A percentile compares a stretch with the other conserved stretches of the same genome.
phyloP scores from a whole-genome alignment of 2,113 vertebrate genomes.

The Gasterosteus nipponicus region DNA sequence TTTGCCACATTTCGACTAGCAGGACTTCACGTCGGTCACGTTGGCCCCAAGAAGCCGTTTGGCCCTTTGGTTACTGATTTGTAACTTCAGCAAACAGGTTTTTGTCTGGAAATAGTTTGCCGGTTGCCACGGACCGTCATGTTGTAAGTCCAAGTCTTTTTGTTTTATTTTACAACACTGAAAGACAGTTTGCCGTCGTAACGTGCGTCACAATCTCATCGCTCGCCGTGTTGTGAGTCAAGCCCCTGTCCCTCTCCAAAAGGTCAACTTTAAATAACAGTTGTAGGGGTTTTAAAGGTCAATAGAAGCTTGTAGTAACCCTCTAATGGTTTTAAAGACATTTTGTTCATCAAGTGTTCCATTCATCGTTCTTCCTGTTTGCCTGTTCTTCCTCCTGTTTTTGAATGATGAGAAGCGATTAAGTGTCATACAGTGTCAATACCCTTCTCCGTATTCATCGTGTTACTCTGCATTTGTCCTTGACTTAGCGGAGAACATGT shows the following conservation, averaged over 20 bases:
- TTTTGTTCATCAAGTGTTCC: background rate
- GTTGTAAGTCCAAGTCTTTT: constrained; percentile 45
- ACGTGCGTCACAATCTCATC: constrained; percentile 5
- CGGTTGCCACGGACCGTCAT: constrained; percentile 57
- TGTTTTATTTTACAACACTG: constrained; percentile 26
- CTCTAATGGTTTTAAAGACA: too few relatives aligned
- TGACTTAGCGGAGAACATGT: background rate
- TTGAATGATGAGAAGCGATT: background rate
- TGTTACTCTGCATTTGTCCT: background rate
- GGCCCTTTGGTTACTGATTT: constrained; percentile 64
- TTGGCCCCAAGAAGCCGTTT: constrained; percentile 30
- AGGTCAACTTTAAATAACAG: background rate
- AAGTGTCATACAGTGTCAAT: too few relatives aligned
- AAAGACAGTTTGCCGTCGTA: constrained; percentile 3
- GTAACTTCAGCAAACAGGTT: constrained; percentile 70
- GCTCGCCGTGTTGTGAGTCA: background rate
- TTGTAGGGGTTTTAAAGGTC: too few relatives aligned
- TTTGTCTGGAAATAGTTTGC: constrained; percentile 56
- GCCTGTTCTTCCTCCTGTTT: background rate
- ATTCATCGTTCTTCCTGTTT: background rate
- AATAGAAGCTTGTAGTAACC: too few relatives aligned
- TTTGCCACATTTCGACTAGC: constrained; percentile 38
- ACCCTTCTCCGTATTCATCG: too few relatives aligned
- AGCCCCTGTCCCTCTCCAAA: background rate
- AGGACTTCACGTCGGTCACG: constrained; percentile 23